phyloP scores from a whole-genome alignment of 2,113 vertebrate species.

The Stomatorhinus ivindoensis region DNA sequence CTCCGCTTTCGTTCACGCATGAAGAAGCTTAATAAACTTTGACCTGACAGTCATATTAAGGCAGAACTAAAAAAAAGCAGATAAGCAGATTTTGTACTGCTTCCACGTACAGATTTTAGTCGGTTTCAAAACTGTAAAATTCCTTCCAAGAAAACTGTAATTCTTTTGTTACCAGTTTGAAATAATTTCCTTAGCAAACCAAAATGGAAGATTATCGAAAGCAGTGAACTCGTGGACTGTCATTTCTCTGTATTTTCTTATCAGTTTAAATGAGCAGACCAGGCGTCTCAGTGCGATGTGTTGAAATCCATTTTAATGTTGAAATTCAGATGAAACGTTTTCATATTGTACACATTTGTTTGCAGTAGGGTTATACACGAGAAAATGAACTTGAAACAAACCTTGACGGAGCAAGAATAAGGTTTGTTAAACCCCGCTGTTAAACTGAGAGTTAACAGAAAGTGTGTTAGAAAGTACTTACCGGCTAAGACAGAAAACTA shows the following conservation, averaged over 20 bases:
- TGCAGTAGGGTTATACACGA: background rate
- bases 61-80: background rate
- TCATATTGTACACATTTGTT: background rate
- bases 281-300: background rate
- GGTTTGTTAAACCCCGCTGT: background rate
- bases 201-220: background rate
- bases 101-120: background rate
- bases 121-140: background rate
- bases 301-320: background rate
- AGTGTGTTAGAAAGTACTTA: background rate
- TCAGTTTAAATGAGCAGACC: background rate
- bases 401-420: background rate
- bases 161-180: background rate
- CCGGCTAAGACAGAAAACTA: background rate
- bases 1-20: background rate
- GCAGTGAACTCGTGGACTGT: background rate
- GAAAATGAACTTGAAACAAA: background rate
- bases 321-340: background rate
- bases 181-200: background rate
- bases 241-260: background rate
- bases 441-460: background rate
- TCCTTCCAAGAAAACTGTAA: background rate
- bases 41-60: background rate
- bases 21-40: background rate
- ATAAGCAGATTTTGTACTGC: background rate